Percentiles rank a stretch among this genome's conserved stretches.
These are phyloP conservation scores for Thecophora atra DNA, from an alignment of 2,888 invertebrate genomes.

Conservation along the genomic window DNA sequence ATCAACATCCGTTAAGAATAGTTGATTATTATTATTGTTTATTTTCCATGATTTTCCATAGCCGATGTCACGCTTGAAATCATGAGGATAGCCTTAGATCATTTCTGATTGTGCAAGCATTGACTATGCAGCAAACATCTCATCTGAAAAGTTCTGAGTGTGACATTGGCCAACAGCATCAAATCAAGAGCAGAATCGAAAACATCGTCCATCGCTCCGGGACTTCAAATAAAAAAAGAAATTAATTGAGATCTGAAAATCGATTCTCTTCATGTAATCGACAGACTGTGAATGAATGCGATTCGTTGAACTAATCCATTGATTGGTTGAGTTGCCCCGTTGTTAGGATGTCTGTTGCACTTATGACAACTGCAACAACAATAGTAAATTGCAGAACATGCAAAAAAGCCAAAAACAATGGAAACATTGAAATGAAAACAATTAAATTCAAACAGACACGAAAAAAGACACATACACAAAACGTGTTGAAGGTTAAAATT, in stretches of 20 bases:
- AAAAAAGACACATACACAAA: constrained; percentile 37
- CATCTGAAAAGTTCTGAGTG: neutral
- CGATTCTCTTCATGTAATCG: no score
- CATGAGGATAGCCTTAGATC: no score
- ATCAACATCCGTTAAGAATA: no score
- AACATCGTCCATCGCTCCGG: neutral
- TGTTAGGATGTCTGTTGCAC: neutral
- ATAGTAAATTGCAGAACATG: neutral
- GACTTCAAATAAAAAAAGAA: neutral
- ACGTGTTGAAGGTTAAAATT: neutral
- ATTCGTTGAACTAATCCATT: constrained; percentile 7
- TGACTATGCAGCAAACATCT: no score
- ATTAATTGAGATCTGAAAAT: neutral
- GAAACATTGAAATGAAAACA: neutral
- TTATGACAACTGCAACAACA: constrained; percentile 11
- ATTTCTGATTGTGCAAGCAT: no score
- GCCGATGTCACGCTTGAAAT: no score
- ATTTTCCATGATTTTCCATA: no score
- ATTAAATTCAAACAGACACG: neutral
- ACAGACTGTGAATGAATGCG: neutral
- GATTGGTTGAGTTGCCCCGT: constrained; percentile 12
- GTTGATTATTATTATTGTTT: no score
- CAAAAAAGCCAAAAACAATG: neutral
- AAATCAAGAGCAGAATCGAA: neutral
- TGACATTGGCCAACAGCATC: no score